Base-by-base conservation (phyloP, 1,140 invertebrate genomes). In the Megalopta genalis region DNA sequence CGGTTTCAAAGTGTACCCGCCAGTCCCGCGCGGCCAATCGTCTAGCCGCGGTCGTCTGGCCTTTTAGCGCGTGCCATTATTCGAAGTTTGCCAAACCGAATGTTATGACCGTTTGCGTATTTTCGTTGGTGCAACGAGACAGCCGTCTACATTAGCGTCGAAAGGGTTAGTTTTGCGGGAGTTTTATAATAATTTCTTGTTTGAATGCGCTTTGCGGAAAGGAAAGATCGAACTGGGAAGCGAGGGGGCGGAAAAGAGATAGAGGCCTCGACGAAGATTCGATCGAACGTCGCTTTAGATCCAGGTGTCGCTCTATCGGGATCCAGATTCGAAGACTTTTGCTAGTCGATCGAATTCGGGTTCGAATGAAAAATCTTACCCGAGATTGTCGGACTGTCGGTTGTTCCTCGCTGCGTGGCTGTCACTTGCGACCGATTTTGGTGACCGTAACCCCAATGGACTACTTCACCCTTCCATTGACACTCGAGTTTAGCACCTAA, bases 21-120 rank as follows among this genome's bases (percentile, higher is more conserved):
- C 79, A 81, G 46, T 79, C 69, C 92, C 90, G 91, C 93, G 93
- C 94, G 94, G 93, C 93, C 90, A 90, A 82, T 91, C 91, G 92
- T 93, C 92, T 93, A 92, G 93, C 93, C 66, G 78, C 59, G 59
- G 62, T 54, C 60, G 63, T 80, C 70, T 39, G 18, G 32, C 64
- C 32, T 76, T 49, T 49, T 70, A 42, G 27, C 74, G 52, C 74
- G 74, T n/a, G 10, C 27, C 49, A 62, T 49, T 46, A 9, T 10
- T 62, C 39, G 0, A 23, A 75, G 2, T 57, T 42, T 42, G 7
- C 1, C 52, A 16, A 27, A 54, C 46, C 66, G 68, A 64, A 21
- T 81, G 78, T 75, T 82, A 86, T 79, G 86, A 71, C 77, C 83
- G 60, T 27, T 63, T 63, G 69, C 42, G n/a, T 77, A 39, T 18